Base-by-base conservation (phyloP, 2,797 vertebrate genomes). In the Gastrophryne carolinensis region DNA sequence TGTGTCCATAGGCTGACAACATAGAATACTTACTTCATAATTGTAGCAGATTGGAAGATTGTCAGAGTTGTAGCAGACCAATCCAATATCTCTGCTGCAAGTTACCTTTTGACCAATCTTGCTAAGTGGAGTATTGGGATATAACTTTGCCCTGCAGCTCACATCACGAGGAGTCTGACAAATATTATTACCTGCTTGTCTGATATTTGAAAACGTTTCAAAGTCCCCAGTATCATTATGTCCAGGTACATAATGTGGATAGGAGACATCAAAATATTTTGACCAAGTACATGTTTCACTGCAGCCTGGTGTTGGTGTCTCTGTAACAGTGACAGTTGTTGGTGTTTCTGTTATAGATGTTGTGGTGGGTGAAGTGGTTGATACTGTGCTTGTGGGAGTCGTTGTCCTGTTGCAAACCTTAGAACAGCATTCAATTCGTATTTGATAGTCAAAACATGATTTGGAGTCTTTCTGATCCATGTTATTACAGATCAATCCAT, bases 371-470 rank as follows among this genome's bases (percentile, higher is more conserved):
- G 35, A 1, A 0, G 10, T n/a, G 3, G 5, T 4, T 13, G 60
- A 44, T 4, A 9, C 37, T 1, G 56, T n/a, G n/a, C n/a, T n/a
- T 1, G 7, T 30, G 10, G 61, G 34, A 37, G 5, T 13, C 1
- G 44, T 27, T 39, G 37, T 60, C 3, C n/a, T 26, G 27, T 23
- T 39, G 27, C 58, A 49, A 17, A 26, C n/a, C 10, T 49, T 0
- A 7, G 58, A 10, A 47, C 93, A 95, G 70, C 92, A 95, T 6
- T 64, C 54, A 0, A 92, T 37, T 74, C 79, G 81, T 17, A 95
- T 90, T 87, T 94, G 85, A 5, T 93, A 95, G 47, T 95, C 89
- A 3, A 61, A 15, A 68, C 94, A 95, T 58, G 74, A 0, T 83
- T 62, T 0, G 30, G 21, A n/a, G 63, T 90, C 89, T 1, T 88